These are phyloP conservation scores for Formica selysi DNA, from an alignment of 1,140 invertebrate species.

Conservation along the genomic window DNA sequence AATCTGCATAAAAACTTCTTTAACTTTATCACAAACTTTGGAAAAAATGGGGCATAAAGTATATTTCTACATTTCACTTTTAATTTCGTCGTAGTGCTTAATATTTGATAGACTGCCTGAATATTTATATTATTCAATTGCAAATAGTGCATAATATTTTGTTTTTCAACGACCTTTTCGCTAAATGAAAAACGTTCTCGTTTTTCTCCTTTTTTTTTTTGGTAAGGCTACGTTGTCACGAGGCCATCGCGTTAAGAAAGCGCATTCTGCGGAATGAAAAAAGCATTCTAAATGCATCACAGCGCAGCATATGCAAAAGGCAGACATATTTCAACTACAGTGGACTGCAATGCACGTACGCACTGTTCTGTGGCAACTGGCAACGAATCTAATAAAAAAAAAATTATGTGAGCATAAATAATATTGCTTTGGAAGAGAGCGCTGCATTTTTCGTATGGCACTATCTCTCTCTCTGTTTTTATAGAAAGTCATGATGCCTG, in stretches of 20 bases:
- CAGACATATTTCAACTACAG: background rate
- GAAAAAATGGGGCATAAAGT: background rate
- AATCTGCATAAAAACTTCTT: background rate
- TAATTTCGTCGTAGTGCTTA: background rate
- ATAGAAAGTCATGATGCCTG: too few relatives aligned
- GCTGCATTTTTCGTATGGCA: too few relatives aligned
- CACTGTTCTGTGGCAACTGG: background rate
- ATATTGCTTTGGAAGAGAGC: background rate
- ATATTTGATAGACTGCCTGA: background rate
- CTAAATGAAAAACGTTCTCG: background rate
- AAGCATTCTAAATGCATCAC: background rate
- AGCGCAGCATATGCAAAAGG: background rate
- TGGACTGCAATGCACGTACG: background rate
- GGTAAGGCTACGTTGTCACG: background rate
- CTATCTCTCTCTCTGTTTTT: too few relatives aligned
- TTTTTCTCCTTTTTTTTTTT: background rate
- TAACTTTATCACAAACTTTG: too few relatives aligned
- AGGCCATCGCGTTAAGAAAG: background rate
- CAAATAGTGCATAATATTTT: background rate
- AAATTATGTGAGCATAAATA: slow-evolving; percentile 17
- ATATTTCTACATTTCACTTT: background rate
- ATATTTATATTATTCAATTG: background rate
- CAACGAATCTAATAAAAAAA: slow-evolving; percentile 5
- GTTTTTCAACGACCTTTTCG: background rate
- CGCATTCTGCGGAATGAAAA: background rate